Percentiles rank a stretch among this genome's conserved stretches.
Evolutionary conservation across 2,113 vertebrate species (phyloP).

Genomic region (Ceuthmochares aereus): DNA sequence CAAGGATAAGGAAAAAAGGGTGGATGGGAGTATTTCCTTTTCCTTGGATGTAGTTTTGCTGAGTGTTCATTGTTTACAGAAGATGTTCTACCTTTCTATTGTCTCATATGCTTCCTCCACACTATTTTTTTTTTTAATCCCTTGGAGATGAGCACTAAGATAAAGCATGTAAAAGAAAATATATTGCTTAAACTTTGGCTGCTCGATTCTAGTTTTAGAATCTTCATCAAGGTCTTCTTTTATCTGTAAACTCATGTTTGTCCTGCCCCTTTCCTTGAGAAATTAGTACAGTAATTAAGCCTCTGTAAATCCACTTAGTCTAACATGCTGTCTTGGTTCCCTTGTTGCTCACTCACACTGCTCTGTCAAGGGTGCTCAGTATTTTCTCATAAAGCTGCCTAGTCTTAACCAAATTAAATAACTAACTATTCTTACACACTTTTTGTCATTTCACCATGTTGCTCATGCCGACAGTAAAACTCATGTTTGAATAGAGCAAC

Average conservation of each 20-base stretch:
- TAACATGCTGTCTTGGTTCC: background rate
- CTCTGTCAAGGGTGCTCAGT: background rate
- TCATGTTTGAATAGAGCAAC: background rate
- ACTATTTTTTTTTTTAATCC: background rate
- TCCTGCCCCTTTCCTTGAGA: background rate
- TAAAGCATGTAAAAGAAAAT: background rate
- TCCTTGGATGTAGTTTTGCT: slow-evolving; percentile 3
- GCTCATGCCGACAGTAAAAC: background rate
- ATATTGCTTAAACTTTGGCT: background rate
- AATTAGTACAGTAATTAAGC: background rate
- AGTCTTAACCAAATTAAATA: background rate
- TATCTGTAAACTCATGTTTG: background rate
- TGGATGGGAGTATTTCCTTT: slow-evolving; percentile 49
- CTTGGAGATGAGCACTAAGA: background rate
- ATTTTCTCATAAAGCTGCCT: background rate
- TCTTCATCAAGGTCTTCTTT: background rate
- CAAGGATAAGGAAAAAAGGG: slow-evolving; percentile 34
- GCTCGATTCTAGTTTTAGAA: background rate
- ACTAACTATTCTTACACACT: background rate
- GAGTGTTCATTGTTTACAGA: slow-evolving; percentile 28
- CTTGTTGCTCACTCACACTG: background rate
- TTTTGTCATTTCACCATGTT: background rate
- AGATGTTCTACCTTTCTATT: slow-evolving; percentile 10
- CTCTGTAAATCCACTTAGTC: background rate
- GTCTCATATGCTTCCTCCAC: background rate